Evolutionary conservation across 2,888 invertebrate species (phyloP).

Genomic region (Zele albiditarsus): DNA sequence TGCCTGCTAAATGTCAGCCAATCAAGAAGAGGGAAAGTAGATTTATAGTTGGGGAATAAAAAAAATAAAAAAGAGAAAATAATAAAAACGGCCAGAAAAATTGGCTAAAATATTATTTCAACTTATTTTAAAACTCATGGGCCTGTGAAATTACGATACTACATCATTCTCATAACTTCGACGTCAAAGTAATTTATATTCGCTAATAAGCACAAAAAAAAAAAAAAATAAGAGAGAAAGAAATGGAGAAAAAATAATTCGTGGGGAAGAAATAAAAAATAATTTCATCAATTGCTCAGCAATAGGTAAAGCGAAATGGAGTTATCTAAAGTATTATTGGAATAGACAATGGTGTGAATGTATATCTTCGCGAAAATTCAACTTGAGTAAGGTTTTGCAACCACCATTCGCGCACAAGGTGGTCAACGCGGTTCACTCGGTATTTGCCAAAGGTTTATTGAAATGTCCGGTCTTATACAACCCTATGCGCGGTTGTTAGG

Average conservation of each 20-base stretch:
- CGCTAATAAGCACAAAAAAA: neutral
- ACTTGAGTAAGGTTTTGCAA: constrained; percentile 33
- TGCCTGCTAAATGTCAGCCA: constrained; percentile 51
- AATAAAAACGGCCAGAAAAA: neutral
- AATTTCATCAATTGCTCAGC: neutral
- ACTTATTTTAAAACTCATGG: constrained; percentile 1
- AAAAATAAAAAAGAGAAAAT: constrained; percentile 33
- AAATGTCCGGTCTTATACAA: constrained; percentile 69
- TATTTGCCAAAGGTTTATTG: constrained; percentile 67
- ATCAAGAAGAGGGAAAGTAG: constrained; percentile 50
- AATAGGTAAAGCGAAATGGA: too few species aligned
- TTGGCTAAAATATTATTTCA: constrained; percentile 1
- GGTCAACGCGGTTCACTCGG: constrained; percentile 48
- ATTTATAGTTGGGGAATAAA: constrained; percentile 51
- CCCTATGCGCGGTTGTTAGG: constrained; percentile 55
- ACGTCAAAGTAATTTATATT: neutral
- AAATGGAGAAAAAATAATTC: constrained; percentile 24
- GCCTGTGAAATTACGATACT: neutral
- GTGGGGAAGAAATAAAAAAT: neutral
- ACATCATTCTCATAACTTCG: neutral
- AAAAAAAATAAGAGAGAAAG: neutral
- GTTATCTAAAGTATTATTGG: constrained; percentile 33
- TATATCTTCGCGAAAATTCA: neutral
- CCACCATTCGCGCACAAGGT: constrained; percentile 30
- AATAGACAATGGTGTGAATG: neutral